A percentile compares a stretch with the other conserved stretches of the same genome.
Conservation (phyloP, 2,113 vertebrate genomes). For the Brachyhypopomus gauderio region DNA sequence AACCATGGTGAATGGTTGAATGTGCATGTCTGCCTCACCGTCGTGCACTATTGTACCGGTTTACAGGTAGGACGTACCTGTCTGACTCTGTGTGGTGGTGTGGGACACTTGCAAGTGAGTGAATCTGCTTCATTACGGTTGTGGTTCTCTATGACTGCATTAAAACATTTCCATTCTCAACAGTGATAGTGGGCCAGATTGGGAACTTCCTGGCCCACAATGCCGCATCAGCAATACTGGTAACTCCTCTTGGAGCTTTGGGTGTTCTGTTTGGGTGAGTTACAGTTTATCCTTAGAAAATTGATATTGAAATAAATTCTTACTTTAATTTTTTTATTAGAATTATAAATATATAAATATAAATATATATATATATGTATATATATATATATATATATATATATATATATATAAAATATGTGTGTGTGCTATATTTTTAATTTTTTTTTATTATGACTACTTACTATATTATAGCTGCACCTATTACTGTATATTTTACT, state of each 20-base stretch:
- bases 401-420: too few relatives aligned
- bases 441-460: too few relatives aligned
- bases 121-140: background rate
- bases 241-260: constrained; percentile 92
- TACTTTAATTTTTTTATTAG: too few relatives aligned
- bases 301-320: too few relatives aligned
- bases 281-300: background rate
- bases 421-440: too few relatives aligned
- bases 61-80: constrained; percentile 85
- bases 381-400: too few relatives aligned
- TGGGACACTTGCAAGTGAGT: constrained; percentile 94
- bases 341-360: too few relatives aligned
- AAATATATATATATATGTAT: too few relatives aligned
- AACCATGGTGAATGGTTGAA: background rate
- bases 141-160: background rate
- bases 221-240: constrained; percentile 88
- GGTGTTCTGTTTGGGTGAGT: constrained; percentile 96
- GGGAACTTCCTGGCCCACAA: constrained; percentile 97
- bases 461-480: too few relatives aligned
- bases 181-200: constrained; percentile 93
- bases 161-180: background rate
- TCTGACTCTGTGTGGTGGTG: constrained; percentile 92
- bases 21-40: background rate
- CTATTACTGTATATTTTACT: background rate
- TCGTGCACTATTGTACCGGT: background rate